phyloP scores from a whole-genome alignment of 2,113 vertebrate genomes.

The Muscicapa adusta region DNA sequence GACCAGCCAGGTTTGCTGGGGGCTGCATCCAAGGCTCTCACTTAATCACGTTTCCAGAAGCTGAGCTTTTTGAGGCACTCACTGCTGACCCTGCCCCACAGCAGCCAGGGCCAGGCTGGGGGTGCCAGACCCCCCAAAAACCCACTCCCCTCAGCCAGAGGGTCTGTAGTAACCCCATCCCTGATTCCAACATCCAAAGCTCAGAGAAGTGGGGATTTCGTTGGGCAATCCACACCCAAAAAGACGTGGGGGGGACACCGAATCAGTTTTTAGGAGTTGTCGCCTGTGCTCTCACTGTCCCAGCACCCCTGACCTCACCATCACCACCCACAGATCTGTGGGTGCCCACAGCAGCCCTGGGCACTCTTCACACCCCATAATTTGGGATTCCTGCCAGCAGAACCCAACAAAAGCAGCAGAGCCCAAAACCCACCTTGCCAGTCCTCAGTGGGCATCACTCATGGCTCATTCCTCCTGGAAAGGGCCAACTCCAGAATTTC shows the following conservation, averaged over 20 bases:
- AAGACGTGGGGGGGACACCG: accelerated
- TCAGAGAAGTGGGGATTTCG: accelerated
- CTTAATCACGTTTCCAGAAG: not conserved
- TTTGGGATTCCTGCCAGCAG: not conserved
- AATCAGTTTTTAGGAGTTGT: accelerated
- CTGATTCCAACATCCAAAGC: accelerated
- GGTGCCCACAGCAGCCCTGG: not conserved
- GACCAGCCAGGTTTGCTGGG: not conserved
- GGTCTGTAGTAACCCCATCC: accelerated
- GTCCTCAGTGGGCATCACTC: accelerated
- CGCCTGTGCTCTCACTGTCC: accelerated
- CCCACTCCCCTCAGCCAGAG: not conserved
- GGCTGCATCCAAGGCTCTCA: not conserved
- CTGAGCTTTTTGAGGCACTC: not conserved
- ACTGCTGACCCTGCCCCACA: not conserved
- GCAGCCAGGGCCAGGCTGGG: not conserved
- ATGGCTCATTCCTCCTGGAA: accelerated
- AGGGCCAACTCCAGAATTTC: not conserved
- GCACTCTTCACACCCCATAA: not conserved
- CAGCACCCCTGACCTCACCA: not conserved
- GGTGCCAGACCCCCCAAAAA: not conserved
- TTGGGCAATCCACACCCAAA: not conserved
- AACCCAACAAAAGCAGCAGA: not conserved
- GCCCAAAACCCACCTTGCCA: accelerated
- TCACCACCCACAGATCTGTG: accelerated